These are phyloP conservation scores for Gymnogyps californianus DNA, from an alignment of 2,113 vertebrate species.

Conservation along the genomic window DNA sequence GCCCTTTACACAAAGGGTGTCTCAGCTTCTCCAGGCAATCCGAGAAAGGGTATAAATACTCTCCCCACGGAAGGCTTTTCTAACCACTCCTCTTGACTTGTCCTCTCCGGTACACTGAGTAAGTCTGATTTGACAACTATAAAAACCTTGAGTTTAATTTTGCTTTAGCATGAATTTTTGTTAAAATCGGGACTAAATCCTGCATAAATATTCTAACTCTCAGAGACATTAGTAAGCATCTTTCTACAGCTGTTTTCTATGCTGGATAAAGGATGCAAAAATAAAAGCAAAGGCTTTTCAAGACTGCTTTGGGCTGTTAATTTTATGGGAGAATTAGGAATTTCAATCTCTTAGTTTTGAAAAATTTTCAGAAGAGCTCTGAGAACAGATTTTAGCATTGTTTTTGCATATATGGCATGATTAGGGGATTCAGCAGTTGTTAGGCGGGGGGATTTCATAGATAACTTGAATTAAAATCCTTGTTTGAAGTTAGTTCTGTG, in stretches of 20 bases:
- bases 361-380: neutral
- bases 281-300: neutral
- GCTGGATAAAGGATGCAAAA: neutral
- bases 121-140: conserved; percentile 11
- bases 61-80: accelerated
- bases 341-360: neutral
- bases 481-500: neutral
- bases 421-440: accelerated
- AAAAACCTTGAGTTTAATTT: neutral
- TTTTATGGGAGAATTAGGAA: neutral
- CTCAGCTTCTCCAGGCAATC: neutral
- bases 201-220: neutral
- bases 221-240: neutral
- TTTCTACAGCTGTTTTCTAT: neutral
- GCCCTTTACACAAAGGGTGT: neutral
- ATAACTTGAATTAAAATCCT: neutral
- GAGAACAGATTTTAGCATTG: neutral
- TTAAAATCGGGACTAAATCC: neutral
- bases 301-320: neutral
- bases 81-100: neutral
- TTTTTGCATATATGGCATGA: neutral
- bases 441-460: neutral
- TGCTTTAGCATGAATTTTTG: neutral
- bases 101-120: conserved; percentile 36
- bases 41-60: neutral